Evolutionary conservation across 2,113 vertebrate species (phyloP), one percentile per base, ranked within the genome.

Genomic region (Planiliza haematocheilus): DNA sequence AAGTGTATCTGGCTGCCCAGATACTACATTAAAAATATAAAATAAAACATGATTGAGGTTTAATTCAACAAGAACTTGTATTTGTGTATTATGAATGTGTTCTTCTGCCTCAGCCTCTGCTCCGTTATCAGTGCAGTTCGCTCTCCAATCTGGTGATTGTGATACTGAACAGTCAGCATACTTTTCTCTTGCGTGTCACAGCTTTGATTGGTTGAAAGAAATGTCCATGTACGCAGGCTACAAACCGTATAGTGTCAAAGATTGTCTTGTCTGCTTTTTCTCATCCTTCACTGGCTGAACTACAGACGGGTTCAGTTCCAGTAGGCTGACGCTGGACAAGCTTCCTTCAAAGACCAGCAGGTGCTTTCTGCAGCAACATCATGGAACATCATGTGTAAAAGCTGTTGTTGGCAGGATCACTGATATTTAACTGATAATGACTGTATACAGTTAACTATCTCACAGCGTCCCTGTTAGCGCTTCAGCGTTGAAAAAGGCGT

Each of bases 161-260:
- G 68, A 78, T 70, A 70, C 65, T 53, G 74, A 70, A 82, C 75
- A 72, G 17, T 77, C 69, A 74, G 74, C 82, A 52, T 70, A 58
- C 67, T 36, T 80, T 53, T 72, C 39, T 65, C 59, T 74, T 4
- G 4, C 7, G 38, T 18, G 45, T 79, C 74, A 66, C 13, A 72
- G 70, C 18, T 34, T 59, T 67, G 79, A 82, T 82, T 86, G 70
- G 53, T 20, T 5, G 9, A 70, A 60, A 50, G 52, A 73, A 53
- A 83, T 8, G 10, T 11, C 42, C 14, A 45, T 18, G 57, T 52
- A 34, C 16, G 9, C 11, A 65, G 14, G 34, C 20, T 2, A 2
- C 42, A 71, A 48, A 77, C 68, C 39, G 20, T 10, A 2, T 11
- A 21, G 7, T 3, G 48, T 36, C 24, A 42, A 2, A 38, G 52